Percentiles rank a stretch among this genome's conserved stretches.
Evolutionary conservation across 2,113 vertebrate species (phyloP).

Genomic region (Rattus rattus): DNA sequence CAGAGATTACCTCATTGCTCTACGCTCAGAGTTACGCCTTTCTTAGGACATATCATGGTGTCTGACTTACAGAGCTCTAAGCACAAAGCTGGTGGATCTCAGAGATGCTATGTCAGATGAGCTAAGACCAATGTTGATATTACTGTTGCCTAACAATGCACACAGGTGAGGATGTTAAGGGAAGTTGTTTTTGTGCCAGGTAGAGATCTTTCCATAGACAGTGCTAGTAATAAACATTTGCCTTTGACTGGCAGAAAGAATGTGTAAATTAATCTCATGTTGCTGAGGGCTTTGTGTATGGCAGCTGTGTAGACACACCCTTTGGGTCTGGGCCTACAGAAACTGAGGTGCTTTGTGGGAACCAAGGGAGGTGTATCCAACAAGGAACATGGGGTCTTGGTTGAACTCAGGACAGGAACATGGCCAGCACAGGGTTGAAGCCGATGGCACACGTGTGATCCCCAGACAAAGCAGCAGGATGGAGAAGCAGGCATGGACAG

Average conservation of each 20-base stretch:
- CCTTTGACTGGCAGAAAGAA: background rate
- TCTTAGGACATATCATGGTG: background rate
- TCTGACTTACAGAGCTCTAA: background rate
- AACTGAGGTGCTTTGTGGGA: background rate
- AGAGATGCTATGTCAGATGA: background rate
- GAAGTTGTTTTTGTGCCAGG: background rate
- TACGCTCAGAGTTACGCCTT: background rate
- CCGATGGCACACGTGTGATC: background rate
- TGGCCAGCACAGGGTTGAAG: background rate
- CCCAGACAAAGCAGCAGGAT: background rate
- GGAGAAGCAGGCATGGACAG: background rate
- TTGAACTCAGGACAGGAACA: background rate
- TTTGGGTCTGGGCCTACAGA: background rate
- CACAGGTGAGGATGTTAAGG: background rate
- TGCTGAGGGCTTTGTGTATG: background rate
- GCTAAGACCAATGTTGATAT: background rate
- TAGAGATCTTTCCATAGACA: constrained; percentile 27
- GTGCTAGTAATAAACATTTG: background rate
- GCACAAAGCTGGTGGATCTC: background rate
- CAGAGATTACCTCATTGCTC: background rate
- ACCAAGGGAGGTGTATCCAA: background rate
- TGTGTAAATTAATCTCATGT: background rate
- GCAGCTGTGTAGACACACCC: background rate
- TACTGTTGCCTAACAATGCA: background rate
- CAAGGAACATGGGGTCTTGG: background rate